A percentile compares a stretch with the other conserved stretches of the same genome.
Conservation (phyloP, 2,888 invertebrate species). For the Polia nebulosa region DNA sequence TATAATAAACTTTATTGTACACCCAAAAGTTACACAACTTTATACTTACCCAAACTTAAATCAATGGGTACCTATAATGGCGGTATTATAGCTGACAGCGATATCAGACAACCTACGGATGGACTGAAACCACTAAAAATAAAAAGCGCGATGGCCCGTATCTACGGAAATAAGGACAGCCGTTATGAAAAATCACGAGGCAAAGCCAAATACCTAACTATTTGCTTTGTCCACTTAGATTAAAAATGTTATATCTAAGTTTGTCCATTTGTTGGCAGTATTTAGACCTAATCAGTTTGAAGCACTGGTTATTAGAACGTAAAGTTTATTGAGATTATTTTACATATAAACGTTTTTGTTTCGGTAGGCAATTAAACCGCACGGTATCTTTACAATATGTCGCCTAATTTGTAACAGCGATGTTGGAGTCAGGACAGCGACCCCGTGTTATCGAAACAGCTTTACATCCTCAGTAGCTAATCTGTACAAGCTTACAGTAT, state of each 20-base stretch:
- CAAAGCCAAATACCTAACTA: background rate
- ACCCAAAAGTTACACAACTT: too few relatives aligned
- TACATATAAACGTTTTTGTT: conserved; percentile 43
- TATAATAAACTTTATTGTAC: too few relatives aligned
- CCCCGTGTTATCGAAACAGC: conserved; percentile 76
- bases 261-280: background rate
- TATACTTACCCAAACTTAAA: too few relatives aligned
- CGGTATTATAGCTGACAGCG: too few relatives aligned
- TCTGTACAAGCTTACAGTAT: conserved; percentile 58
- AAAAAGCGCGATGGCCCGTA: too few relatives aligned
- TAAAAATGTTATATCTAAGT: too few relatives aligned
- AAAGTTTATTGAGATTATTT: conserved; percentile 12
- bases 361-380: conserved; percentile 59
- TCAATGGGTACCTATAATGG: too few relatives aligned
- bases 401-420: conserved; percentile 76
- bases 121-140: too few relatives aligned
- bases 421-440: conserved; percentile 79
- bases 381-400: conserved; percentile 72
- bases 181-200: conserved; percentile 4
- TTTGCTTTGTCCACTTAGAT: background rate
- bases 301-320: background rate
- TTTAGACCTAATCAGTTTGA: background rate
- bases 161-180: background rate
- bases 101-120: too few relatives aligned
- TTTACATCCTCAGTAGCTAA: conserved; percentile 66